phyloP scores from a whole-genome alignment of 2,888 invertebrate genomes.

The Meteorus cinctellus region DNA sequence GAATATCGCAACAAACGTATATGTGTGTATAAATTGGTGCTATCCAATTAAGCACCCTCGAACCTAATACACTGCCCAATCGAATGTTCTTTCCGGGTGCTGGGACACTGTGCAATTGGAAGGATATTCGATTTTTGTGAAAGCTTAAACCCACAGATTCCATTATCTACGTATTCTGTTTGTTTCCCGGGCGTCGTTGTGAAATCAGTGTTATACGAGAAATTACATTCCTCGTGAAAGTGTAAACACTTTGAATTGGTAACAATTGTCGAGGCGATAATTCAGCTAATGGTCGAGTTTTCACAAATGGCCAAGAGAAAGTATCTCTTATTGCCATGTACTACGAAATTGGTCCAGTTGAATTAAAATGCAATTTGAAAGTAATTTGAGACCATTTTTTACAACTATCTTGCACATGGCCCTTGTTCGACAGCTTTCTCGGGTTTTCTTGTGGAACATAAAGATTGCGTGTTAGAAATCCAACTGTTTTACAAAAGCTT shows the following conservation, averaged over 20 bases:
- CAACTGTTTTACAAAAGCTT: conserved; percentile 14
- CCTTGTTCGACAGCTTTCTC: conserved; percentile 28
- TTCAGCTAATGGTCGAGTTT: conserved; percentile 19
- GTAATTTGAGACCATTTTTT: neutral
- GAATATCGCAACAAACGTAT: conserved; percentile 31
- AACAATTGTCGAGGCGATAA: conserved; percentile 37
- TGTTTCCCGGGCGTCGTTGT: conserved; percentile 18
- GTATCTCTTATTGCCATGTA: conserved; percentile 22
- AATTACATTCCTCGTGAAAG: conserved; percentile 6
- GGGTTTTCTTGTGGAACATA: neutral
- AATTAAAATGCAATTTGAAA: neutral
- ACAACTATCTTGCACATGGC: neutral
- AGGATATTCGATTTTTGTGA: conserved; percentile 55
- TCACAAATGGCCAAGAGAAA: conserved; percentile 39
- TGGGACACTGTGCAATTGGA: conserved; percentile 51
- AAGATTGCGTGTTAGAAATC: neutral
- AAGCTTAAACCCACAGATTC: conserved; percentile 14
- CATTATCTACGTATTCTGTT: neutral
- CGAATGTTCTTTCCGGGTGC: conserved; percentile 54
- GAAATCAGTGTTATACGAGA: conserved; percentile 4
- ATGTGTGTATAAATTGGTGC: conserved; percentile 50
- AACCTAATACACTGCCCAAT: conserved; percentile 50
- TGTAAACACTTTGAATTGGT: conserved; percentile 29
- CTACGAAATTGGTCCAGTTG: conserved; percentile 3
- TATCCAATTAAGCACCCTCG: conserved; percentile 50